Evolutionary conservation across 2,113 vertebrate species (phyloP).

Genomic region (Micromys minutus): DNA sequence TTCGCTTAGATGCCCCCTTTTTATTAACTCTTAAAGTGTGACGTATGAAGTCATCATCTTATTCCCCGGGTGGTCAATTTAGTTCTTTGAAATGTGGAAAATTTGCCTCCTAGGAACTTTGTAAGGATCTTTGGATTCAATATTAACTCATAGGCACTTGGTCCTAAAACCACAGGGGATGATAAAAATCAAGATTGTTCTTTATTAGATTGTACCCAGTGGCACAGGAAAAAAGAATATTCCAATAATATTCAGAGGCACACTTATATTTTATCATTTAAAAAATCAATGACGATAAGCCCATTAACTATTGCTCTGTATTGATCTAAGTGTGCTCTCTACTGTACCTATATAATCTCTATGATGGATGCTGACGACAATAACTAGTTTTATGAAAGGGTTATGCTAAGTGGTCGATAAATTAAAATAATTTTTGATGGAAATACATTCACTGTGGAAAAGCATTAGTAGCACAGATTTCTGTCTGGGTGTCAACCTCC

Average conservation of each 20-base stretch:
- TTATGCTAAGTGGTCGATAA: neutral
- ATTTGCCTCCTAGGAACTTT: neutral
- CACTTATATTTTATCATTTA: slow-evolving; percentile 1
- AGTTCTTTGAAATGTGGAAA: neutral
- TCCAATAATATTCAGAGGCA: neutral
- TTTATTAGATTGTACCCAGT: neutral
- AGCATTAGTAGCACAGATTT: neutral
- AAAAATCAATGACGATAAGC: slow-evolving; percentile 1
- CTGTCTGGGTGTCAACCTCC: neutral
- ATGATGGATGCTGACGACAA: neutral
- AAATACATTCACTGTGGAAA: neutral
- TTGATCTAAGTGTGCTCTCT: neutral
- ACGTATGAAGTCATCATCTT: neutral
- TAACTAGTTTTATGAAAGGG: neutral
- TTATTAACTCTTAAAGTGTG: neutral
- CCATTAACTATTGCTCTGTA: neutral
- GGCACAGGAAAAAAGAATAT: neutral
- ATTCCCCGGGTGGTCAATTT: neutral
- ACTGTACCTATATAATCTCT: neutral
- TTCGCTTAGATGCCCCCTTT: neutral
- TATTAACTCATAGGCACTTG: slow-evolving; percentile 44
- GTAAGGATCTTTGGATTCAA: slow-evolving; percentile 25
- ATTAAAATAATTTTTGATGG: neutral
- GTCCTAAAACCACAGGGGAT: neutral
- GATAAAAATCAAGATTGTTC: slow-evolving; percentile 10